Base-by-base conservation (phyloP, 2,113 vertebrate genomes). In the Sterna hirundo region DNA sequence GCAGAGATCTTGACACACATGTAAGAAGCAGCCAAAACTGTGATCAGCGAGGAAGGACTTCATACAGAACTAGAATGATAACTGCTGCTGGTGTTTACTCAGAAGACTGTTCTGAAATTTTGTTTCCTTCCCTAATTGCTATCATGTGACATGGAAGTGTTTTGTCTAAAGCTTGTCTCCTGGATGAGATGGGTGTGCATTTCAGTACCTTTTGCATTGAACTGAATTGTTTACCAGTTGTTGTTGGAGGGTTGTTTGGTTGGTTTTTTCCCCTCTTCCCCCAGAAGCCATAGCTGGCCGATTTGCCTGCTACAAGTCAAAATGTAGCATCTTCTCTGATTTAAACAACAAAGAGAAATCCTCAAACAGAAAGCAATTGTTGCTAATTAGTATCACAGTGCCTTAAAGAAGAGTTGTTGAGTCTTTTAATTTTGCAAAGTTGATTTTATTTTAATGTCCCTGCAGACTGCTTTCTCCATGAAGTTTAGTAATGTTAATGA, bases 351-450 rank as follows among this genome's bases (percentile, higher is more conserved):
- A 82, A 80, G 25, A 94, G 62, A 71, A 64, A 87, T 65, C 61
- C 57, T 96, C 78, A 90, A 69, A 83, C 76, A 94, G 87, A 87
- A 96, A 94, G 62, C 84, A 96, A 75, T 95, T 94, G 90, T 57
- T 83, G 65, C 91, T 97, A 95, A 96, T 97, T 92, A 96, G 89
- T 68, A 94, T 95, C 49, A 76, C 65, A 81, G 61, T 77, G 72
- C 58, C 80, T 94, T 93, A 88, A 96, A 95, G 89, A 95, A 74
- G 61, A 96, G 75, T 95, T 95, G 65, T 88, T 88, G 88, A 95
- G 72, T 93, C 92, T 94, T 92, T 96, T 92, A 96, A 96, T 96
- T 97, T 93, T 92, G 86, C 29, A 58, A 90, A 96, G 92, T 83
- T 94, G 86, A 83, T 94, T 95, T 97, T 94, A 96, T 96, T 95